Evolutionary conservation across 2,797 vertebrate species (phyloP), one percentile per base, ranked within the genome.

Genomic region (Mormyrops boulengeri): DNA sequence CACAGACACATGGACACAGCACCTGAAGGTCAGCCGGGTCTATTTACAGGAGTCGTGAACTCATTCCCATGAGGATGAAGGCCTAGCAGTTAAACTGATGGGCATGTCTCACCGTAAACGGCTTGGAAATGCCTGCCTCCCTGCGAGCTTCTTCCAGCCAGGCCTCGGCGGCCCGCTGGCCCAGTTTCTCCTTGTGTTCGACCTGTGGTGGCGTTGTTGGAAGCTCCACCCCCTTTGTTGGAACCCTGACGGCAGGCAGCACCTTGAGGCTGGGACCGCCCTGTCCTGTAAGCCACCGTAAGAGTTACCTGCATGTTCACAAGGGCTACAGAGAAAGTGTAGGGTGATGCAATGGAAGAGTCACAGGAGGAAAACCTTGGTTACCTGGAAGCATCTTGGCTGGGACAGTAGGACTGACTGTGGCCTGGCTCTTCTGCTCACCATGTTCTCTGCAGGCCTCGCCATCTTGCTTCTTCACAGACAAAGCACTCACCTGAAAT

Each of bases 41-140:
- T 47, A 52, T 5, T 7, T 53, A 6, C 89, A 44, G 73, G 19
- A n/a, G 73, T 80, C 19, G 73, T 44, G 3, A 80, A 44, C 6
- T 44, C 2, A 3, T 17, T 38, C 52, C 17, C 50, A 85, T 53
- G 77, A 62, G 22, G 38, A 49, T 1, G 11, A 22, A 26, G 49
- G 60, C 26, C 3, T 17, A 6, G n/a, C 50, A n/a, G n/a, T 34
- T 49, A 30, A 14, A 5, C 0, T 62, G 8, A 22, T 22, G 80
- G 2, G 17, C 34, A 26, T 14, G 90, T 95, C 97, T 98, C 94
- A 99, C 98, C 41, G 93, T 94, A 90, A 94, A 95, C 38, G 96
- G 95, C 91, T 95, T 95, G 82, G 96, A 95, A 90, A 94, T 94
- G 4, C 94, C 97, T 0, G 95, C 94, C 93, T 98, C 98, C 91